Conservation (phyloP, 2,113 vertebrate genomes). For the Anoura caudifer region DNA sequence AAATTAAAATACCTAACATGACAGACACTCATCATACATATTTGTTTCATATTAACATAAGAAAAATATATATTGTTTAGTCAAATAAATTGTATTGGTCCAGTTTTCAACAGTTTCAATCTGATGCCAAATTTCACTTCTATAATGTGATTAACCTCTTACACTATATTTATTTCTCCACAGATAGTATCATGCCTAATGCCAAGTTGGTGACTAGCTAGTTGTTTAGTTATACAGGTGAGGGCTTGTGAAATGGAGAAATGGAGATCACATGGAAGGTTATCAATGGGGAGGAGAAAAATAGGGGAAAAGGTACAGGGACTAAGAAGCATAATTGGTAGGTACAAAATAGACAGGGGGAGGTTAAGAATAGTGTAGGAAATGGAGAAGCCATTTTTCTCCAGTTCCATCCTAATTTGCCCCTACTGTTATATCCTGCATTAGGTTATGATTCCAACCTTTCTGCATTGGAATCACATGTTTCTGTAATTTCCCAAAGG, state of each 20-base stretch:
- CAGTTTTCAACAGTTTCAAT: too few species aligned
- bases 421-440: background rate
- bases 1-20: background rate
- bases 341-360: too few species aligned
- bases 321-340: too few species aligned
- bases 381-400: too few species aligned
- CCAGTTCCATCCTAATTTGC: background rate
- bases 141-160: background rate
- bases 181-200: background rate
- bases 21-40: background rate
- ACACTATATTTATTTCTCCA: background rate
- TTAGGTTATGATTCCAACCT: background rate
- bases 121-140: background rate
- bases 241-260: background rate
- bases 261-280: too few species aligned
- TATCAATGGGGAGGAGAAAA: too few species aligned
- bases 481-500: background rate
- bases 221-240: background rate
- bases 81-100: background rate
- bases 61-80: background rate
- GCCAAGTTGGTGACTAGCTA: background rate
- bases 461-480: background rate
- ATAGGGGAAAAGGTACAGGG: too few species aligned
- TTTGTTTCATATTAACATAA: background rate
- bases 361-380: too few species aligned